These are phyloP conservation scores for Tragelaphus oryx DNA, from an alignment of 2,797 vertebrate species.

Conservation along the genomic window DNA sequence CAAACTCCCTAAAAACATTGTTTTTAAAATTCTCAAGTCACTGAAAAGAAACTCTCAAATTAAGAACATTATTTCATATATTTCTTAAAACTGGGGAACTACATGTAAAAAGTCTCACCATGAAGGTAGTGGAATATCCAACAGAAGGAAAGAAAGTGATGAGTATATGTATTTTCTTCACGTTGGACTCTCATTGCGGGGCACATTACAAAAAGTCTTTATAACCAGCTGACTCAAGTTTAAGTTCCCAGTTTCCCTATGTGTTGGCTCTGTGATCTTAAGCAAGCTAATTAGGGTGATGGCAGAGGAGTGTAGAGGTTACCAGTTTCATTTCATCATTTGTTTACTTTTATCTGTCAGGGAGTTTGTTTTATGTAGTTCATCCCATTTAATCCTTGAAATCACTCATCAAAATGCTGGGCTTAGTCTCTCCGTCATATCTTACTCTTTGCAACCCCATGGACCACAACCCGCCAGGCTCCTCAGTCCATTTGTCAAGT, in stretches of 20 bases:
- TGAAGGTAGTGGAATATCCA: neutral
- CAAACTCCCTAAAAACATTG: neutral
- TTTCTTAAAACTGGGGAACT: neutral
- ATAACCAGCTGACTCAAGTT: neutral
- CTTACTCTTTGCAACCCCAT: neutral
- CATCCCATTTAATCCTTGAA: neutral
- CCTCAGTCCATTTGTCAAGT: neutral
- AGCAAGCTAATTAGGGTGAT: neutral
- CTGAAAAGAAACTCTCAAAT: constrained; percentile 26
- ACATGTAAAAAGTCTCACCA: neutral
- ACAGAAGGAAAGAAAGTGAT: neutral
- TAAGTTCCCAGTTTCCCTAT: neutral
- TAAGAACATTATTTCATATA: neutral
- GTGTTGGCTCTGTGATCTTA: neutral
- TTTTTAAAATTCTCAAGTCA: neutral
- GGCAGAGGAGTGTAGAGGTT: neutral
- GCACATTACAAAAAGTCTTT: neutral
- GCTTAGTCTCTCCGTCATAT: neutral
- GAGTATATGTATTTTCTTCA: neutral
- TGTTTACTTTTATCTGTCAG: neutral
- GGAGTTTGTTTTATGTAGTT: neutral
- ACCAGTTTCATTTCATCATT: neutral
- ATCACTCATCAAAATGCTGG: neutral
- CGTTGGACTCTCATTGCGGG: neutral
- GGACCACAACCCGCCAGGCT: neutral